phyloP scores from a whole-genome alignment of 2,888 invertebrate species.

The Agapostemon virescens region DNA sequence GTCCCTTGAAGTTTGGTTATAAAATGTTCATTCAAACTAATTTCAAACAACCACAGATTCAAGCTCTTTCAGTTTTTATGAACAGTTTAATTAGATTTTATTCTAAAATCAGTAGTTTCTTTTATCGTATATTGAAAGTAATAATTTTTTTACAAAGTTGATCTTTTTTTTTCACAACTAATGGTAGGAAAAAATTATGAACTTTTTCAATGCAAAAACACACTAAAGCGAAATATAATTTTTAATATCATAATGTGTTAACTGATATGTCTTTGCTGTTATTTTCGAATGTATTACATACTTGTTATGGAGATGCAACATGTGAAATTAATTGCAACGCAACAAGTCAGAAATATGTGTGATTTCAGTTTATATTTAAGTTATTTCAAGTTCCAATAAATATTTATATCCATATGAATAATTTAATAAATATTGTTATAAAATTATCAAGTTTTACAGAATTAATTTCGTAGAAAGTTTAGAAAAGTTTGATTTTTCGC shows the following conservation, averaged over 20 bases:
- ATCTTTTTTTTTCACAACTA: constrained; percentile 18
- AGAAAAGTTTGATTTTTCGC: not conserved
- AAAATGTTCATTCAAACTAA: constrained; percentile 19
- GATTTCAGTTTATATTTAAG: constrained; percentile 28
- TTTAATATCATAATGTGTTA: constrained; percentile 18
- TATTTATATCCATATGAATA: constrained; percentile 23
- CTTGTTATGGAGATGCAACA: constrained; percentile 13
- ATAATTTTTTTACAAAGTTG: constrained; percentile 14
- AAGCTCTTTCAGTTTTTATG: constrained; percentile 27
- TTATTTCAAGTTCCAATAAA: constrained; percentile 40
- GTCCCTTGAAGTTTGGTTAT: constrained; percentile 13
- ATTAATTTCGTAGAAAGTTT: not conserved
- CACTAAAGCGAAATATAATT: not conserved
- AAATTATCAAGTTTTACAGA: not conserved
- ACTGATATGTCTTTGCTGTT: constrained; percentile 3
- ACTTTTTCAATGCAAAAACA: constrained; percentile 3
- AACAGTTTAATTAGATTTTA: constrained; percentile 23
- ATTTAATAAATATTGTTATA: not conserved
- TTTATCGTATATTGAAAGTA: constrained; percentile 11
- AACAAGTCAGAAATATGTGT: not conserved
- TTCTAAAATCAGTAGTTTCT: constrained; percentile 8
- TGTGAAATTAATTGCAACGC: not conserved
- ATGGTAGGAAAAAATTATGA: not conserved
- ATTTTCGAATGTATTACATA: constrained; percentile 24
- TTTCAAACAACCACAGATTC: constrained; percentile 20